Evolutionary conservation across 2,113 vertebrate genomes (phyloP), one percentile per base, ranked within the genome.

Genomic region (Sardina pilchardus): DNA sequence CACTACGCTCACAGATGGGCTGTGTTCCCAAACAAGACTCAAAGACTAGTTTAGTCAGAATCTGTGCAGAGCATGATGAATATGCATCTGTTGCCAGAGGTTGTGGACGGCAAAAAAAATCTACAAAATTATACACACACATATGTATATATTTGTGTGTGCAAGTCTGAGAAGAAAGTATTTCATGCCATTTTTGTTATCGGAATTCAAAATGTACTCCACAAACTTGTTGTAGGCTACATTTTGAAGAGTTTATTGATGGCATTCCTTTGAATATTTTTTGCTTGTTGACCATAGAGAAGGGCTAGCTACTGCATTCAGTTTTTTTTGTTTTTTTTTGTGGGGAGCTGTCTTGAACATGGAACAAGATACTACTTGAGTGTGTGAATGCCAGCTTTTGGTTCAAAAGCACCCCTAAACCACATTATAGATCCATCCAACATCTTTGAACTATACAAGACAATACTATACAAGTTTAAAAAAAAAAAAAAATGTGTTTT

Each of bases 1-100:
- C 50, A 21, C 21, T n/a, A 84, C 86, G 82, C 48, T 84, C n/a
- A 82, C 14, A 84, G 45, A 92, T 88, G 86, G 87, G 86, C 78
- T 50, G 85, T 45, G 85, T 48, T 87, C 50, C 80, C 83, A 85
- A 86, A 71, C 17, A 30, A 45, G 30, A 83, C 53, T 63, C 39
- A 83, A n/a, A 42, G 36, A 30, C 87, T 63, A 86, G 85, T 56
- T 14, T 84, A 88, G 67, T 75, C 30, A 16, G 71, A 78, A 36
- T 36, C 30, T 30, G 26, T 75, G 9, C 67, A 75, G 67, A 75
- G 30, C 3, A 78, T 78, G 30, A 36, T 36, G 71, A 78, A 78
- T 78, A 36, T 78, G 71, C 71, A 78, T 78, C 30, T 78, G 34
- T 78, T 39, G 71, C 71, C 71, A 78, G 71, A 78, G 71, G 71